Percentiles rank a stretch among this genome's conserved stretches.
Evolutionary conservation across 1,140 invertebrate species (phyloP).

Genomic region (Thaumatotibia leucotreta): DNA sequence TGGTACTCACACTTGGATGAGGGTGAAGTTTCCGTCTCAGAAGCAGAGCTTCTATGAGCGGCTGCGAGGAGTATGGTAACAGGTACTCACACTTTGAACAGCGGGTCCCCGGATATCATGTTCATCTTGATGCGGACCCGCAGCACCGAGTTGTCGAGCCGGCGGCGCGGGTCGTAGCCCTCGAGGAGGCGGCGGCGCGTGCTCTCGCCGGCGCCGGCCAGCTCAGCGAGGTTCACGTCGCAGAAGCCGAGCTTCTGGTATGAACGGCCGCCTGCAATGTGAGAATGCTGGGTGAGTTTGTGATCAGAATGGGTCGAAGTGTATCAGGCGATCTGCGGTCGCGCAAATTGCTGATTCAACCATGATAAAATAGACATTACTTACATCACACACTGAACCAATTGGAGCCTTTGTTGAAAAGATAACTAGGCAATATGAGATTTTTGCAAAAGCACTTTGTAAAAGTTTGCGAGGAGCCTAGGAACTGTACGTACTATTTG

Average conservation of each 20-base stretch:
- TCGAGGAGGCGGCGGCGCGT: slow-evolving; percentile 92
- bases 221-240: slow-evolving; percentile 97
- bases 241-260: slow-evolving; percentile 98
- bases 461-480: too few species aligned
- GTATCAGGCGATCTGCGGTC: too few species aligned
- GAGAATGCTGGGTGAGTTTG: background rate
- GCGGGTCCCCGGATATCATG: slow-evolving; percentile 95
- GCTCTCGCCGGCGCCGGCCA: slow-evolving; percentile 93
- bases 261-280: slow-evolving; percentile 85
- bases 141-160: slow-evolving; percentile 97
- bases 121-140: slow-evolving; percentile 94
- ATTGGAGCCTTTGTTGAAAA: too few species aligned
- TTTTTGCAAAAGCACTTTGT: too few species aligned
- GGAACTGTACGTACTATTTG: too few species aligned
- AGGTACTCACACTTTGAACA: slow-evolving; percentile 95
- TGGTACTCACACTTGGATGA: too few species aligned
- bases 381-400: too few species aligned
- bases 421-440: too few species aligned
- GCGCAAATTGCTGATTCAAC: too few species aligned
- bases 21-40: slow-evolving; percentile 95
- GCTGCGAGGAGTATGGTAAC: too few species aligned
- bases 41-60: slow-evolving; percentile 97
- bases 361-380: too few species aligned
- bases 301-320: too few species aligned
- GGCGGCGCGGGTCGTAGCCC: slow-evolving; percentile 93